These are phyloP conservation scores for Tapera naevia DNA, from an alignment of 2,797 vertebrate species.

Conservation along the genomic window DNA sequence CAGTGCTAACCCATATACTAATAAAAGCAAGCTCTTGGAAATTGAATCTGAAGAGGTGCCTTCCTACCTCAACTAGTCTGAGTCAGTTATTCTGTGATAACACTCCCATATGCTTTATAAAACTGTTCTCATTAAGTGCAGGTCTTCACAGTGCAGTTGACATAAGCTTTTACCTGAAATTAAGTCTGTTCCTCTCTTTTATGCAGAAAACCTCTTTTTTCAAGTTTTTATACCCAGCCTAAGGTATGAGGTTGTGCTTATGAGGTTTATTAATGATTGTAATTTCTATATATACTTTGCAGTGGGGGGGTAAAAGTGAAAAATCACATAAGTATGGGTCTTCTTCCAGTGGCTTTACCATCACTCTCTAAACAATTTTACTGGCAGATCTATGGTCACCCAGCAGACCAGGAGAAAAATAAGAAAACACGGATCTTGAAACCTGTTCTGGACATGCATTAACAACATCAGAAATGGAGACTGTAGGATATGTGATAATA, in stretches of 20 bases:
- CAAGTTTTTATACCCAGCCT: neutral
- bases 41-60: neutral
- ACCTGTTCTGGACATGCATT: neutral
- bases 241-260: neutral
- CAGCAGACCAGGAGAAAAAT: neutral
- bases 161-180: neutral
- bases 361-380: neutral
- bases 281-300: neutral
- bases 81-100: neutral
- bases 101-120: neutral
- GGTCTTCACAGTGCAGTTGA: neutral
- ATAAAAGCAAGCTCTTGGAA: neutral
- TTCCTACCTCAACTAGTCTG: neutral
- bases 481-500: neutral
- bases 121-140: neutral
- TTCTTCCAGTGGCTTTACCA: neutral
- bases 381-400: neutral
- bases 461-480: neutral
- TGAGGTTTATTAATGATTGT: neutral
- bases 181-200: neutral
- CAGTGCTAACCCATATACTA: neutral
- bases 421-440: neutral
- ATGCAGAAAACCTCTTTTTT: neutral
- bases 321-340: neutral
- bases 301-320: neutral